These are phyloP conservation scores for Halesus radiatus DNA, from an alignment of 1,140 invertebrate species.

Conservation along the genomic window DNA sequence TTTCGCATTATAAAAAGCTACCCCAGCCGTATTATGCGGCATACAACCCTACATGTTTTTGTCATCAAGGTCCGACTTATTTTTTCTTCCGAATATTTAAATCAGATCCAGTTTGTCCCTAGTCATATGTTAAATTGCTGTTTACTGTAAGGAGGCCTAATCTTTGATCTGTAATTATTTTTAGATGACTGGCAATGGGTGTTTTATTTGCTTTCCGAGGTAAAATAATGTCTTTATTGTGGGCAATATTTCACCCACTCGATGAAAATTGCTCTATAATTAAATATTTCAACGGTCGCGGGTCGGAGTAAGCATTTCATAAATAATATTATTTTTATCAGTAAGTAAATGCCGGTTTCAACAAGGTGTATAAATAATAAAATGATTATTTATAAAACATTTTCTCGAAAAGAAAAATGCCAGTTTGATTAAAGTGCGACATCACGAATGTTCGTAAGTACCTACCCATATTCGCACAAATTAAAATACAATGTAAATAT, in stretches of 20 bases:
- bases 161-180: slow-evolving; percentile 56
- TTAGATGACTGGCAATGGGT: slow-evolving; percentile 49
- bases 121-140: slow-evolving; percentile 47
- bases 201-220: slow-evolving; percentile 37
- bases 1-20: slow-evolving; percentile 54
- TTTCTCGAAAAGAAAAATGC: neutral
- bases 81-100: slow-evolving; percentile 45
- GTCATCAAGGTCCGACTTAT: slow-evolving; percentile 19
- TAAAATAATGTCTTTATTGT: slow-evolving; percentile 47
- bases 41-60: slow-evolving; percentile 39
- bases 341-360: neutral
- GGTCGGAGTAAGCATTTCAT: slow-evolving; percentile 6
- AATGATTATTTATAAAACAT: neutral
- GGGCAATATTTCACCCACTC: slow-evolving; percentile 35
- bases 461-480: too few species aligned
- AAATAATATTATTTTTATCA: slow-evolving; percentile 31
- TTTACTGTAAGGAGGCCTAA: slow-evolving; percentile 45
- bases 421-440: too few species aligned
- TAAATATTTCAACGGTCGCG: neutral
- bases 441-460: too few species aligned
- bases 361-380: slow-evolving; percentile 5
- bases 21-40: slow-evolving; percentile 35
- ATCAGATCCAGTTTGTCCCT: slow-evolving; percentile 32
- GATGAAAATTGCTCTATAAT: slow-evolving; percentile 32
- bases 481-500: too few species aligned